A percentile compares a stretch with the other conserved stretches of the same genome.
Evolutionary conservation across 1,140 invertebrate genomes (phyloP).

Genomic region (Drosophila teissieri): DNA sequence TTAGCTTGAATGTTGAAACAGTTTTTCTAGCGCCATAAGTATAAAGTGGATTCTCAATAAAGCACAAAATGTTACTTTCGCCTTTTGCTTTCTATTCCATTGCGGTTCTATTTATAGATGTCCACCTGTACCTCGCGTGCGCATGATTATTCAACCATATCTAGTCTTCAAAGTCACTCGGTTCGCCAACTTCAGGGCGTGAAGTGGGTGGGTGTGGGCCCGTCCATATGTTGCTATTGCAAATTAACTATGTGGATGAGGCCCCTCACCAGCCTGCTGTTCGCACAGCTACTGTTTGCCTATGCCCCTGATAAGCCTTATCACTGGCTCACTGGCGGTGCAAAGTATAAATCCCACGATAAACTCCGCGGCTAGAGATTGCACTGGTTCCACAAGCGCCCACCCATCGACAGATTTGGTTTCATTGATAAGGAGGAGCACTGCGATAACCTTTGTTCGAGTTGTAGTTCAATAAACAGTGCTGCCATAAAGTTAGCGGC

Average conservation of each 20-base stretch:
- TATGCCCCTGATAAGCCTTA: slow-evolving; percentile 57
- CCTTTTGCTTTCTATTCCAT: too few relatives aligned
- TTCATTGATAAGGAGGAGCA: slow-evolving; percentile 45
- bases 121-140: slow-evolving; percentile 10
- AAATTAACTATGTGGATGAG: slow-evolving; percentile 24
- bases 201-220: slow-evolving; percentile 20
- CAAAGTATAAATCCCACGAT: slow-evolving; percentile 47
- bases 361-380: slow-evolving; percentile 27
- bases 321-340: slow-evolving; percentile 26
- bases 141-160: slow-evolving; percentile 7
- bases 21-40: slow-evolving; percentile 55
- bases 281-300: slow-evolving; percentile 26
- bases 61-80: slow-evolving; percentile 50
- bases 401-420: slow-evolving; percentile 30
- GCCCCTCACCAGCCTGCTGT: not conserved
- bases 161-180: slow-evolving; percentile 23
- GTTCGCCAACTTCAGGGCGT: slow-evolving; percentile 3
- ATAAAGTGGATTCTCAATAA: slow-evolving; percentile 68
- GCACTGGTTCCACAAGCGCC: slow-evolving; percentile 23
- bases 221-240: slow-evolving; percentile 34
- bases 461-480: slow-evolving; percentile 39
- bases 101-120: not conserved
- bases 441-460: slow-evolving; percentile 43
- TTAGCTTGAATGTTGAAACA: slow-evolving; percentile 50
- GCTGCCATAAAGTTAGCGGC: slow-evolving; percentile 18